A percentile compares a stretch with the other conserved stretches of the same genome.
phyloP scores from a whole-genome alignment of 2,113 vertebrate species.

The Motacilla alba region DNA sequence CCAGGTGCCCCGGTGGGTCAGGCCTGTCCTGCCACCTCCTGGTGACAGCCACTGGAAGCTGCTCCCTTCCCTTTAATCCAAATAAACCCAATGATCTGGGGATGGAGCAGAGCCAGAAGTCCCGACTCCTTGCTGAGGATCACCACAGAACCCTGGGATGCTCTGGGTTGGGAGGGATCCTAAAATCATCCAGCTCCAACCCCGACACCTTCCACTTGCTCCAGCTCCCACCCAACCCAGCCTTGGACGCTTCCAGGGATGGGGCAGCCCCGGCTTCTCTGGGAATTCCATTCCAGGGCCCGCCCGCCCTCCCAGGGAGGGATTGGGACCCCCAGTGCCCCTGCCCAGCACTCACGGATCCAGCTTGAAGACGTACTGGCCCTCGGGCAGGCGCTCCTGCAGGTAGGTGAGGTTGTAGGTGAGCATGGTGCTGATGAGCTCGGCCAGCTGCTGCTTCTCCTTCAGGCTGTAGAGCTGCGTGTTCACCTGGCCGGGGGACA shows the following conservation, averaged over 20 bases:
- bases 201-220: neutral
- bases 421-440: constrained; percentile 90
- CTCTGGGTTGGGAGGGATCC: too few species aligned
- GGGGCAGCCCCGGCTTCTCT: neutral
- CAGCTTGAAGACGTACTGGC: constrained; percentile 87
- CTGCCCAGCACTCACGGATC: constrained; percentile 86
- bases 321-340: fast-evolving
- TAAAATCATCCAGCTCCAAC: neutral
- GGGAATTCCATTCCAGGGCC: neutral
- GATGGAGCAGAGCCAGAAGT: neutral
- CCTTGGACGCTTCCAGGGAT: neutral
- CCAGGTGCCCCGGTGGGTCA: neutral
- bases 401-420: constrained; percentile 94
- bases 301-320: too few species aligned
- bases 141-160: too few species aligned
- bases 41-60: neutral
- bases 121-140: neutral
- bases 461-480: constrained; percentile 90
- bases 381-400: constrained; percentile 88
- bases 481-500: constrained; percentile 81
- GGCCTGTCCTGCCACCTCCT: neutral
- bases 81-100: neutral
- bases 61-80: neutral
- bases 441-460: constrained; percentile 90
- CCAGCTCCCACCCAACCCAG: neutral